Evolutionary conservation across 92 coral and sea anemone genomes (phyloP), one percentile per base, ranked within the genome.

Genomic region (Palythoa grandiflora): DNA sequence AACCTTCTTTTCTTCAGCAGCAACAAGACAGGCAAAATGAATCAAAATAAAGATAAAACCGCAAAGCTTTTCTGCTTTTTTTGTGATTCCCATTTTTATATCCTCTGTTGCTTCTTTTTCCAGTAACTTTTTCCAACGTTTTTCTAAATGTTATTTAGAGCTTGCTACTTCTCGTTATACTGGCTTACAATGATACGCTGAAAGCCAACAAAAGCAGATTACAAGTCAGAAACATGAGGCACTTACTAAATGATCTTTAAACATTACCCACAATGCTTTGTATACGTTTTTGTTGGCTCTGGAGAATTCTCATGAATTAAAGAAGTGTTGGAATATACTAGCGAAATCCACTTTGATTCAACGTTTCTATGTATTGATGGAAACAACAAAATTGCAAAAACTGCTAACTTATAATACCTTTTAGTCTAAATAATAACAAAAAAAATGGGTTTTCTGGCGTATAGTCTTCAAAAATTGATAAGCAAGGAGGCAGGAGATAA

Each of bases 21-120:
- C 3, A 11, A 21, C 55, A 81, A 50, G 19, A 48, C 13, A 47
- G 38, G 13, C 1, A 47, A 50, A 10, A 12, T 65, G 21, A 36
- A 68, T 5, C 19, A 81, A 53, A 28, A 68, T 9, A 6, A 48
- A 44, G 13, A 44, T 11, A 52, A 65, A 65, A 17, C 20, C 5
- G 63, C 3, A 11, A 80, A 63, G 13, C 54, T 65, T 81, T 5
- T 16, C n/a, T 17, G 2, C 47, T n/a, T 63, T 40, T 38, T 53
- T 47, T 80, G 63, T 17, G 47, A 10, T 66, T 47, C 61, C 75
- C 86, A 81, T 81, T 66, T 80, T 13, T 57, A 48, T 38, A 9
- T 3, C 15, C 0, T 8, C 38, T 12, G 15, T 1, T 1, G 20
- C 57, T 65, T 48, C 20, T 28, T 9, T 44, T 40, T 6, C 60